These are phyloP conservation scores for Andrena bucephala DNA, from an alignment of 2,888 invertebrate genomes.

Conservation along the genomic window DNA sequence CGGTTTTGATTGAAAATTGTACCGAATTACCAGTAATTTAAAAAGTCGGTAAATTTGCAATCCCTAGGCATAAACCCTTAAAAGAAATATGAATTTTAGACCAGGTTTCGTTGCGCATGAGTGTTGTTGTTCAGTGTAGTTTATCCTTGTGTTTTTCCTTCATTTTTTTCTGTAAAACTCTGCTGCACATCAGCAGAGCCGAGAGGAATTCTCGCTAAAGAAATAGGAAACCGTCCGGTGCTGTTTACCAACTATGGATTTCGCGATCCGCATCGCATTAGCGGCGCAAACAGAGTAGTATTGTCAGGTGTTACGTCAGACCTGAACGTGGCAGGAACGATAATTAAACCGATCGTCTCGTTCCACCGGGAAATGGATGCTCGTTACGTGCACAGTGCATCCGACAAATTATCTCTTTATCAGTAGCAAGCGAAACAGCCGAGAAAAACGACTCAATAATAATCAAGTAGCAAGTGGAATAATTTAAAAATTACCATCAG, in stretches of 20 bases:
- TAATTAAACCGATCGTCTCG: constrained; percentile 42
- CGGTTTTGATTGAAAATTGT: too few species aligned
- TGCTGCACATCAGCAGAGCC: background rate
- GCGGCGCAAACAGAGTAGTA: constrained; percentile 44
- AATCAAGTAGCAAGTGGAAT: background rate
- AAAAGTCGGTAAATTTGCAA: too few species aligned
- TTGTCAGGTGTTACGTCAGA: constrained; percentile 56
- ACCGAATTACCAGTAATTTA: too few species aligned
- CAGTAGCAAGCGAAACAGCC: background rate
- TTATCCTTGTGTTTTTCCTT: background rate
- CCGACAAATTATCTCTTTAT: constrained; percentile 16
- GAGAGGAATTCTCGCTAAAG: background rate
- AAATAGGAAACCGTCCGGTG: background rate
- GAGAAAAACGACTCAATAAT: background rate
- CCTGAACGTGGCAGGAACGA: constrained; percentile 39
- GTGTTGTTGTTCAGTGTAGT: background rate
- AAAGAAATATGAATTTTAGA: constrained; percentile 4
- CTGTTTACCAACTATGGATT: constrained; percentile 21
- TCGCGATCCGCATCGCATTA: constrained; percentile 44
- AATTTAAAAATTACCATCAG: background rate
- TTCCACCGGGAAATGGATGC: constrained; percentile 39
- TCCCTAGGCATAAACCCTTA: background rate
- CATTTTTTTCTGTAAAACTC: background rate
- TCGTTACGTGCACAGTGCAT: constrained; percentile 24
- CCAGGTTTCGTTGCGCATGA: background rate